Evolutionary conservation across 1,140 invertebrate species (phyloP), one percentile per base, ranked within the genome.

Genomic region (Drosophila pseudoobscura): DNA sequence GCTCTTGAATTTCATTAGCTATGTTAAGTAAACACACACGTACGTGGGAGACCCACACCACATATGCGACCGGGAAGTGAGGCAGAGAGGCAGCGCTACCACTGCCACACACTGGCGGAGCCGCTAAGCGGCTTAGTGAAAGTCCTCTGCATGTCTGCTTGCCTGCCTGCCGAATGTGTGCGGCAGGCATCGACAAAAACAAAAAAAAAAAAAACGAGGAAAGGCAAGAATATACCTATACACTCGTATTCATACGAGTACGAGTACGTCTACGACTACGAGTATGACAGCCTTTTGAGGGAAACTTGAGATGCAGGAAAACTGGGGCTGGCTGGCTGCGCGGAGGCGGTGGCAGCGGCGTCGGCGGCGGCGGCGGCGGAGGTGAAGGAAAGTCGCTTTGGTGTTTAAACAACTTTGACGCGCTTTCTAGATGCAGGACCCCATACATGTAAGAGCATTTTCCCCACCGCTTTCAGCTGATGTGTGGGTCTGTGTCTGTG

Each of bases 401-500:
- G 64, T 72, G 78, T 85, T 82, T 82, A 87, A 85, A 85, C 80
- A 85, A 87, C 82, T 85, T 87, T 85, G 80, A 78, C 80, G 80
- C 69, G 63, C 64, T 74, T 74, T 65, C 57, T 76, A 15, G 59
- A 66, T 74, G 52, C 43, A 73, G 54, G 15, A 55, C 29, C 7
- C 7, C 20, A 49, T 26, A 39, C 20, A 64, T 13, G 35, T 39
- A 39, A 39, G 11, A 39, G 35, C 35, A 39, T 39, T 39, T 39
- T 39, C 35, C 35, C 5, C 11, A 3, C 29, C n/a, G 58, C 50
- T 31, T 45, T 39, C 8, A 5, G 24, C 0, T 26, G 20, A 20
- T 20, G 20, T 20, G 20, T 20, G 20, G 45, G 39, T 57, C 20
- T 56, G 7, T 56, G 22, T 56, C 39, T 78, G 72, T 44, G 75